phyloP scores from a whole-genome alignment of 2,113 vertebrate genomes.

The Poicephalus meyeri region DNA sequence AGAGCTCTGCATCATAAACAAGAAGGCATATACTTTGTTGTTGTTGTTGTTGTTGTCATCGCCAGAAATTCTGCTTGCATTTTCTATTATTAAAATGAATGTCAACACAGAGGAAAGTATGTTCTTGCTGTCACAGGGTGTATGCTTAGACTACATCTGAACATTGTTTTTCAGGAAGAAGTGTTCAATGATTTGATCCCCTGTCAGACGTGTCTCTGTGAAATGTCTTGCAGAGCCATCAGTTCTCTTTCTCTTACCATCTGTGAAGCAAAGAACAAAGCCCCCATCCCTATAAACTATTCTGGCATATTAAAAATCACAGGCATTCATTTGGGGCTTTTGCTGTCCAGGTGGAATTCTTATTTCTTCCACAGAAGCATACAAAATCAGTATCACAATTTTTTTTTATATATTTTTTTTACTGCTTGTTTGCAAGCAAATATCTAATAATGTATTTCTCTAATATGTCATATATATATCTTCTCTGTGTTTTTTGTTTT shows the following conservation, averaged over 20 bases:
- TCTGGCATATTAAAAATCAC: slow-evolving; percentile 32
- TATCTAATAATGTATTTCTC: background rate
- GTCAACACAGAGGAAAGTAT: slow-evolving; percentile 74
- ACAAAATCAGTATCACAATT: background rate
- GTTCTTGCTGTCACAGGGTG: slow-evolving; percentile 72
- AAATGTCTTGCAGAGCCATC: slow-evolving; percentile 74
- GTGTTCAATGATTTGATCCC: slow-evolving; percentile 79
- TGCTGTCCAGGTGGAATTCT: slow-evolving; percentile 27
- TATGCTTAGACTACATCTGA: slow-evolving; percentile 75
- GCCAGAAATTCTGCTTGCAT: slow-evolving; percentile 62
- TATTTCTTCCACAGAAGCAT: background rate
- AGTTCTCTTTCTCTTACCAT: slow-evolving; percentile 71
- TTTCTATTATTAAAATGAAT: slow-evolving; percentile 79
- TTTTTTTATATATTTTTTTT: background rate
- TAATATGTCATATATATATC: background rate
- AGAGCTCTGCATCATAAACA: slow-evolving; percentile 26
- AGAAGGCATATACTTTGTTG: slow-evolving; percentile 45
- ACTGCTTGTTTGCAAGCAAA: background rate
- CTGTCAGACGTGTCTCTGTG: slow-evolving; percentile 76
- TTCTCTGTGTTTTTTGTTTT: background rate
- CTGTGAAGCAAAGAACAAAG: slow-evolving; percentile 76
- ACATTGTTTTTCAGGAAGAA: slow-evolving; percentile 77
- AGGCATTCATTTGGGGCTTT: slow-evolving; percentile 34
- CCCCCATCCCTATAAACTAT: background rate
- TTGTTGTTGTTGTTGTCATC: slow-evolving; percentile 18